Evolutionary conservation across 2,888 invertebrate species (phyloP), one percentile per base, ranked within the genome.

Genomic region (Philopedon plagiatum): DNA sequence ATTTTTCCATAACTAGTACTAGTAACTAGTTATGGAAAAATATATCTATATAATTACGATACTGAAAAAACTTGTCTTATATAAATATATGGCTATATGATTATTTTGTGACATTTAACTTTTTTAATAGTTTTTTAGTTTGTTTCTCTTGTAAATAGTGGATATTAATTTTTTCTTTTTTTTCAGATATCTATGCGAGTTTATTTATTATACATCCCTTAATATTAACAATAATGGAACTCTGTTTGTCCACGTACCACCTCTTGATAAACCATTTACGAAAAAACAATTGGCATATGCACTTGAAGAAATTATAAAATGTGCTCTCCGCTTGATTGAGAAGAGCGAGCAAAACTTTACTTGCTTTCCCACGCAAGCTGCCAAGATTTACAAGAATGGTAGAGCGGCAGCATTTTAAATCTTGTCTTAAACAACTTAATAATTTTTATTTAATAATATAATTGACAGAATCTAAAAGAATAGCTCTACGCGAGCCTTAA

Each of bases 241-340:
- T 1, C 85, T 94, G 11, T 95, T 96, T 83, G 87, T 95, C 15
- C 95, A 96, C 83, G 94, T 96, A 1, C 95, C 96, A 0, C 89
- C 91, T 21, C 81, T 90, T 4, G 82, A 89, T 73, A 77, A 87
- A 39, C 88, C 90, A 0, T 93, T 91, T 82, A 81, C 90, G 0
- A 87, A 88, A 0, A 79, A 87, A 34, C 87, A 90, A 80, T 86
- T 91, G 7, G 91, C 92, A 0, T 81, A 86, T 63, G 91, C 90
- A 29, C 81, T 91, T 11, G 82, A 84, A 67, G 78, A 83, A 73
- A 84, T 89, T 64, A 84, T 89, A 51, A 78, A 79, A 75, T 79
- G 80, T 61, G 78, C 83, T 26, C 70, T 85, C 15, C 60, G 68
- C 13, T 67, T 78, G 63, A 58, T 75, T 23, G 49, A 44, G 15